Evolutionary conservation across 2,888 invertebrate genomes (phyloP).

Genomic region (Clusia tigrina): DNA sequence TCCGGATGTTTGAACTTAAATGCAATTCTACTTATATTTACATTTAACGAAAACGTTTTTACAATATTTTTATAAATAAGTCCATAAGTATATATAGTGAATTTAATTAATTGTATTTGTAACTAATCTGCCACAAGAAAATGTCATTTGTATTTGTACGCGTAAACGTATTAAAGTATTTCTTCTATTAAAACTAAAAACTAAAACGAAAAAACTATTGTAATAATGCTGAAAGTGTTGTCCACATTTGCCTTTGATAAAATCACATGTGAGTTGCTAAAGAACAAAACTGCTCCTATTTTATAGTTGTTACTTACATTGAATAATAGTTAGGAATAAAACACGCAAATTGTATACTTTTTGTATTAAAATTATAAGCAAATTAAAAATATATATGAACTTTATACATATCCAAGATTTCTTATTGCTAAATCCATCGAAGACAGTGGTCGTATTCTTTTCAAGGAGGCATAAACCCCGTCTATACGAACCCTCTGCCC

Average conservation of each 20-base stretch:
- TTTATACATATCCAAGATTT: neutral
- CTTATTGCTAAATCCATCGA: neutral
- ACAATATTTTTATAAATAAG: neutral
- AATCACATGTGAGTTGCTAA: constrained; percentile 4
- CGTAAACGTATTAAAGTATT: constrained; percentile 47
- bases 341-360: constrained; percentile 1
- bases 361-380: constrained; percentile 9
- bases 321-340: neutral
- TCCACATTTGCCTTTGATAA: constrained; percentile 9
- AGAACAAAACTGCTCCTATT: neutral
- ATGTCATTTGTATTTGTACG: constrained; percentile 30
- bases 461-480: too few relatives aligned
- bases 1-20: neutral
- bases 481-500: too few relatives aligned
- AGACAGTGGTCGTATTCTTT: too few relatives aligned
- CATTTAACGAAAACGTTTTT: neutral
- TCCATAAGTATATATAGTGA: neutral
- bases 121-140: constrained; percentile 22
- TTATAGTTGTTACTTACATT: neutral
- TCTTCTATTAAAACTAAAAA: constrained; percentile 36
- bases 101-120: neutral
- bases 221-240: neutral
- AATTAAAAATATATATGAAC: constrained; percentile 6
- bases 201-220: neutral
- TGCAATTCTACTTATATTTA: constrained; percentile 3